Evolutionary conservation across 64 coral and sea anemone genomes (phyloP), one percentile per base, ranked within the genome.

Genomic region (Cladopsammia gracilis): DNA sequence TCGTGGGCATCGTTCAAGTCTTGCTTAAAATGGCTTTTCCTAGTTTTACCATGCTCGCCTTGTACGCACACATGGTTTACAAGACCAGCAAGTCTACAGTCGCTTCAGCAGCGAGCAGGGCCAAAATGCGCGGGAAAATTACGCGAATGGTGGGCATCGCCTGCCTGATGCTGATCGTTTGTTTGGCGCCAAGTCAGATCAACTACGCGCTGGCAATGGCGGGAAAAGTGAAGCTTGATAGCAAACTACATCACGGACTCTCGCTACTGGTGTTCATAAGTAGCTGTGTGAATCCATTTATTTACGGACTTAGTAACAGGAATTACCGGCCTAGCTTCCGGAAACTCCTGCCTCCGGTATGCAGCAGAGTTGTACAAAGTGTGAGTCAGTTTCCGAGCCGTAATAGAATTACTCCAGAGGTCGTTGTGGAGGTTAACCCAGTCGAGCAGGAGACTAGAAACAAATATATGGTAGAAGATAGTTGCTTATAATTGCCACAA

Each of bases 71-170:
- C 80, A 84, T 84, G 80, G 4, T 84, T 0, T 65, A 67, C 43
- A 84, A 50, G 10, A 50, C 62, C 16, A 84, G 19, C 18, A 67
- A 8, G 18, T 67, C 62, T 1, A 49, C 61, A 4, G 8, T 46
- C 3, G 4, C 80, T 9, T 84, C 80, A 67, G 60, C 43, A 49
- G 80, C n/a, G 62, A 84, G 80, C 62, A 84, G 13, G n/a, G 61
- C 80, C 12, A 84, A 84, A 67, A n/a, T 84, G 42, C 80, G 80
- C 61, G 80, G 62, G 61, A 84, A 84, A 67, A 84, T 84, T 14
- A 84, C 80, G 46, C 80, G 61, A 0, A 84, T 53, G 80, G 46
- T 84, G 0, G 80, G 61, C 13, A 7, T 44, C 2, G 46, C 62
- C 6, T 67, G 80, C 11, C 3, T 49, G 44, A 48, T 67, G 46